A percentile compares a stretch with the other conserved stretches of the same genome.
These are phyloP conservation scores for Phoebastria nigripes DNA, from an alignment of 2,797 vertebrate species.

Conservation along the genomic window DNA sequence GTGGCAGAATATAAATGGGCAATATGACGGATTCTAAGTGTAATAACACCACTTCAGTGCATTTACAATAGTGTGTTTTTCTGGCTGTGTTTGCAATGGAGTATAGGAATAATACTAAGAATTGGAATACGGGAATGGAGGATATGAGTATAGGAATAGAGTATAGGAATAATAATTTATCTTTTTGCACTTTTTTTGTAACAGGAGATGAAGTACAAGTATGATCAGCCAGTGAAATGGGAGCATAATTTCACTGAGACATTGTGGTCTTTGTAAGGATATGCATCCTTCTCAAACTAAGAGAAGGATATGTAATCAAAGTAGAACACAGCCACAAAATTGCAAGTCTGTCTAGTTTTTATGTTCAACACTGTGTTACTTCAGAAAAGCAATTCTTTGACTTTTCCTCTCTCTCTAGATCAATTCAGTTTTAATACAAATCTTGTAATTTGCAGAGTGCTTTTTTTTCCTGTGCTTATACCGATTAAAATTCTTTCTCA, in stretches of 20 bases:
- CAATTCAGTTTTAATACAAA: background rate
- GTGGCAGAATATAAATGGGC: background rate
- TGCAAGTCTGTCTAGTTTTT: background rate
- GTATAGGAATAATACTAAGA: background rate
- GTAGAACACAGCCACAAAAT: background rate
- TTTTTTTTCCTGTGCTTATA: background rate
- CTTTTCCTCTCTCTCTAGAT: background rate
- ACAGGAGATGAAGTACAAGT: background rate
- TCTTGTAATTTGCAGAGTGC: background rate
- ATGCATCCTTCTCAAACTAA: background rate
- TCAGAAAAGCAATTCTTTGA: background rate
- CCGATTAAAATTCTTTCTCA: background rate
- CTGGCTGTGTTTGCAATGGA: background rate
- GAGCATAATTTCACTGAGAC: background rate
- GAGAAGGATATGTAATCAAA: background rate
- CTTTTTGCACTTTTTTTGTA: background rate
- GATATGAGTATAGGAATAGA: background rate
- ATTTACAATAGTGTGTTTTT: background rate
- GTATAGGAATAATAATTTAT: background rate
- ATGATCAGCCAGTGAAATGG: background rate
- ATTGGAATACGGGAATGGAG: background rate
- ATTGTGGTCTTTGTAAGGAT: background rate
- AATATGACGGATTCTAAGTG: background rate
- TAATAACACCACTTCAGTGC: background rate
- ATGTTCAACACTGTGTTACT: background rate